Conservation (phyloP, 2,888 invertebrate species). For the Apeira syringaria region DNA sequence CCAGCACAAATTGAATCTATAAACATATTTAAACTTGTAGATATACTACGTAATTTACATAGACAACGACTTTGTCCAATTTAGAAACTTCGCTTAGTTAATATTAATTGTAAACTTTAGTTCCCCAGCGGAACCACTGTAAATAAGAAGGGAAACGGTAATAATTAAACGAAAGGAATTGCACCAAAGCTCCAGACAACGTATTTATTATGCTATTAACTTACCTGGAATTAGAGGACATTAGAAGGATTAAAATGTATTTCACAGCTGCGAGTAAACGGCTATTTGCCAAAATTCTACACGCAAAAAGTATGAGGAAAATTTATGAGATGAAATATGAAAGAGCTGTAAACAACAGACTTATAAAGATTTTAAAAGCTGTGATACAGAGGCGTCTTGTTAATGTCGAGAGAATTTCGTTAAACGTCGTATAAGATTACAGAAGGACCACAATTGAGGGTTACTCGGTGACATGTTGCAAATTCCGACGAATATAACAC, state of each 20-base stretch:
- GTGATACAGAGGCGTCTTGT: conserved; percentile 12
- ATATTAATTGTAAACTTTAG: conserved; percentile 26
- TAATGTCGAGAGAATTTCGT: conserved; percentile 16
- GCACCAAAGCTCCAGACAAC: conserved; percentile 24
- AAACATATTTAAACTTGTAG: too few relatives aligned
- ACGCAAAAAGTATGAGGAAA: conserved; percentile 1
- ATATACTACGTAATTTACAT: too few relatives aligned
- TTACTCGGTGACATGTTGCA: conserved; percentile 8
- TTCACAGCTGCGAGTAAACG: conserved; percentile 17
- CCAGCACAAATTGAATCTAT: too few relatives aligned
- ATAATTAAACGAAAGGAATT: conserved; percentile 34
- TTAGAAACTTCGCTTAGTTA: too few relatives aligned
- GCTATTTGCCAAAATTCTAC: conserved; percentile 3
- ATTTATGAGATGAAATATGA: not conserved
- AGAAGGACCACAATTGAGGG: conserved; percentile 17
- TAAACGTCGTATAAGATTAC: conserved; percentile 5
- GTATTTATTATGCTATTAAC: conserved; percentile 33
- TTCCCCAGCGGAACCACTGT: conserved; percentile 20
- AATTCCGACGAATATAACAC: conserved; percentile 13
- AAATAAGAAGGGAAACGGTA: conserved; percentile 23
- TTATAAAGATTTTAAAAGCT: conserved; percentile 1
- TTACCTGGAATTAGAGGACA: conserved; percentile 28
- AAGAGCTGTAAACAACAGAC: conserved; percentile 2
- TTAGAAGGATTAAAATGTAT: conserved; percentile 26
- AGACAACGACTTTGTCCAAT: too few relatives aligned